A percentile compares a stretch with the other conserved stretches of the same genome.
Evolutionary conservation across 2,113 vertebrate species (phyloP).

Genomic region (Otus sunia): DNA sequence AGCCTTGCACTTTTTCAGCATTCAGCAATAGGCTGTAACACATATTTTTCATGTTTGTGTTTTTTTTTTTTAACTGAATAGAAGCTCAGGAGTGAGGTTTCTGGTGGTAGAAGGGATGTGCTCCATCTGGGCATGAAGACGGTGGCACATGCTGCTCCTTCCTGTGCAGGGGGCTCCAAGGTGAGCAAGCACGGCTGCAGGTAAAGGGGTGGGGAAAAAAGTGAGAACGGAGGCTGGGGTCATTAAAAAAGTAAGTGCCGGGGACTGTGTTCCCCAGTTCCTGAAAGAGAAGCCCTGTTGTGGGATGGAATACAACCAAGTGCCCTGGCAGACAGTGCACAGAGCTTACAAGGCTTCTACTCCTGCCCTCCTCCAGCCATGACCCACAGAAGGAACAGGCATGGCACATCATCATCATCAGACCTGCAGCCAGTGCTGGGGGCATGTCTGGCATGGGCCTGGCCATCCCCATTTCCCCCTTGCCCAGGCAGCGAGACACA

Average conservation of each 20-base stretch:
- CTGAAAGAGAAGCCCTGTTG: background rate
- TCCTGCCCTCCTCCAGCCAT: background rate
- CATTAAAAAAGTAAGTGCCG: background rate
- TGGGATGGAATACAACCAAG: background rate
- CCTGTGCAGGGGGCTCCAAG: accelerated
- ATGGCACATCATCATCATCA: background rate
- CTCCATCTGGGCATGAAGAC: background rate
- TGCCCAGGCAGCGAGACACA: background rate
- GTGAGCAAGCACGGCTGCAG: background rate
- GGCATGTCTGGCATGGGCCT: background rate
- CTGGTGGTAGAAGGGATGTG: background rate
- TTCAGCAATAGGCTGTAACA: background rate
- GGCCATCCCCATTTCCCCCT: background rate
- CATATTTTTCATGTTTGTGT: background rate
- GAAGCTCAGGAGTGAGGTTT: accelerated
- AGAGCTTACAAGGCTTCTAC: background rate
- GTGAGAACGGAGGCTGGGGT: background rate
- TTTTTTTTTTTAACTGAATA: background rate
- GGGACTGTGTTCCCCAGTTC: background rate
- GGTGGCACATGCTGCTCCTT: background rate
- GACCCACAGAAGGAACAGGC: background rate
- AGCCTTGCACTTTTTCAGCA: background rate
- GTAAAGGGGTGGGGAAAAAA: background rate
- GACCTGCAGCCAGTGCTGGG: accelerated
- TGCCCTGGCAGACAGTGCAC: background rate